Percentiles rank a stretch among this genome's conserved stretches.
phyloP scores from a whole-genome alignment of 2,888 invertebrate species.

The Marronus borbonicus region DNA sequence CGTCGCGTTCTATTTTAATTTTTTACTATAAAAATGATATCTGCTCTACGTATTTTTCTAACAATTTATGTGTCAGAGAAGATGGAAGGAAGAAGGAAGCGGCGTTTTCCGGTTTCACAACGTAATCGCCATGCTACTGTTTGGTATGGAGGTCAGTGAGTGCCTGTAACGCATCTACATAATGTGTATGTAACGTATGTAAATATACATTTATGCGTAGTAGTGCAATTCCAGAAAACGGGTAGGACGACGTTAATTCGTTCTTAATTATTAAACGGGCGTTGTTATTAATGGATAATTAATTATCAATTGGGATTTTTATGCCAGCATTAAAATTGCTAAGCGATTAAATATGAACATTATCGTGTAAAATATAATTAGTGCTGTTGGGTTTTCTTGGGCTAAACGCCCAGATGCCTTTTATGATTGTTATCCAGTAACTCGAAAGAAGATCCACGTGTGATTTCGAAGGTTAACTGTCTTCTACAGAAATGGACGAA shows the following conservation, averaged over 20 bases:
- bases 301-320: background rate
- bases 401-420: too few relatives aligned
- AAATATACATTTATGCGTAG: background rate
- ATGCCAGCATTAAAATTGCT: background rate
- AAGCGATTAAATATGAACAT: too few relatives aligned
- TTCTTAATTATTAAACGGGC: background rate
- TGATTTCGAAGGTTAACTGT: too few relatives aligned
- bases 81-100: slow-evolving; percentile 35
- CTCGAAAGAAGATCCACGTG: too few relatives aligned
- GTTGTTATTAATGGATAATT: too few relatives aligned
- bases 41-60: background rate
- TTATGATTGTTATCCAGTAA: too few relatives aligned
- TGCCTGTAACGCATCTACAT: background rate
- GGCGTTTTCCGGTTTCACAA: slow-evolving; percentile 28
- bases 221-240: slow-evolving; percentile 30
- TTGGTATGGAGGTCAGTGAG: slow-evolving; percentile 36
- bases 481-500: too few relatives aligned
- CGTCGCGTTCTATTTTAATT: too few relatives aligned
- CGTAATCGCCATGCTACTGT: slow-evolving; percentile 6
- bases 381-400: too few relatives aligned
- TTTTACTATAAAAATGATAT: background rate
- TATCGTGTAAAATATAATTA: too few relatives aligned
- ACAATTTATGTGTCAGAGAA: background rate
- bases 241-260: slow-evolving; percentile 1
- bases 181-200: too few relatives aligned